Base-by-base conservation (phyloP, 2,797 vertebrate species). In the Euphonia xanthogaster region DNA sequence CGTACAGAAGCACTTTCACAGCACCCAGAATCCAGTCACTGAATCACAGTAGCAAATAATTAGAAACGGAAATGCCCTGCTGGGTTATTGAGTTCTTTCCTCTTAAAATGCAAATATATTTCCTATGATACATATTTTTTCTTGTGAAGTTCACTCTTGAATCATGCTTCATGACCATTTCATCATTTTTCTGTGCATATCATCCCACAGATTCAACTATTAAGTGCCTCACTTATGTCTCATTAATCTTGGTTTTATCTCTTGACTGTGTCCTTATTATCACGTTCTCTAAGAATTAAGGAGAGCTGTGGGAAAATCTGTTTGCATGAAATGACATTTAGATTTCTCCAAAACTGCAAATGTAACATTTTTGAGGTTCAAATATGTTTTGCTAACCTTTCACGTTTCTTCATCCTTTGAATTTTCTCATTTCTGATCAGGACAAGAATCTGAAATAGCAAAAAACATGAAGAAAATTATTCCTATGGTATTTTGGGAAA, bases 321-420 rank as follows among this genome's bases (percentile, higher is more conserved):
- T 94, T 94, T 94, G 66, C 55, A 80, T 86, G 68, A 92, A 90
- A 86, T 93, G 87, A 96, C 94, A 96, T 96, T 94, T 94, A 95
- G 58, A 55, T 93, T 93, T 91, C 84, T 92, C 65, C 65, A 88
- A 86, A 96, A 45, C 72, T 16, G 2, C 70, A 91, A 91, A 92
- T 90, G 78, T 91, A 96, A 92, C 54, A 62, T 96, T 91, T 96
- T 37, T 91, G 82, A 96, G 86, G 84, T 88, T 68, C 82, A 89
- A 86, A 93, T 88, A 93, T 70, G 33, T 96, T 94, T 95, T 90
- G 35, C 31, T 96, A 92, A 83, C 91, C 85, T 97, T 96, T 96
- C 42, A 50, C 28, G 47, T 95, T 97, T 93, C 24, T 37, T 83
- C 40, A 66, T 86, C 58, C 62, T 91, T 86, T 84, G 72, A 86